Conservation (phyloP, 2,888 invertebrate genomes). For the Deilephila elpenor region DNA sequence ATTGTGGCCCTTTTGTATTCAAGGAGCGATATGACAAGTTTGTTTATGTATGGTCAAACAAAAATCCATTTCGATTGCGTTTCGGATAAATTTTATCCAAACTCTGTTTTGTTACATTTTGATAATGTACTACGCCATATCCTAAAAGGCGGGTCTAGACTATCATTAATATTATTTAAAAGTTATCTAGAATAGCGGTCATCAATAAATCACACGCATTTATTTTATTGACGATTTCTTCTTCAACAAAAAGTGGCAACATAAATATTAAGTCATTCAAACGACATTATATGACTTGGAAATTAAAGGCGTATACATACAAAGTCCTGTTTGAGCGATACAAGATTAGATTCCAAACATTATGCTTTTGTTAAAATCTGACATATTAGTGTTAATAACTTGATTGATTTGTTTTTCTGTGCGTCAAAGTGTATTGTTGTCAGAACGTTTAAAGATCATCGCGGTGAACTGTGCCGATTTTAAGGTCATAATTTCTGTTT, state of each 20-base stretch:
- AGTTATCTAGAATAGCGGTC: too few species aligned
- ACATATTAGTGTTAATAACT: conserved; percentile 28
- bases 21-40: too few species aligned
- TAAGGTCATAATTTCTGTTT: neutral
- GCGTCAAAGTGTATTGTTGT: neutral
- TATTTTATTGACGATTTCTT: too few species aligned
- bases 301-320: neutral
- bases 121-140: too few species aligned
- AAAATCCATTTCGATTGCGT: too few species aligned
- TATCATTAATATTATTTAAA: too few species aligned
- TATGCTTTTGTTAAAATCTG: conserved; percentile 15
- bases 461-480: conserved; percentile 17
- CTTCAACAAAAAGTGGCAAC: neutral
- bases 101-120: too few species aligned
- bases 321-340: conserved; percentile 10
- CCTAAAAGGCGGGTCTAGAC: too few species aligned
- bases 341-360: neutral
- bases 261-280: conserved; percentile 1
- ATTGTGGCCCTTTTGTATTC: too few species aligned
- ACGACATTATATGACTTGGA: neutral
- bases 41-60: too few species aligned
- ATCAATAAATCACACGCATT: too few species aligned
- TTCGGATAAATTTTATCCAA: too few species aligned
- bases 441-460: conserved; percentile 9
- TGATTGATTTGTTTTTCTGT: conserved; percentile 23